Conservation (phyloP, 1,140 invertebrate species). For the Drosophila lowei region DNA sequence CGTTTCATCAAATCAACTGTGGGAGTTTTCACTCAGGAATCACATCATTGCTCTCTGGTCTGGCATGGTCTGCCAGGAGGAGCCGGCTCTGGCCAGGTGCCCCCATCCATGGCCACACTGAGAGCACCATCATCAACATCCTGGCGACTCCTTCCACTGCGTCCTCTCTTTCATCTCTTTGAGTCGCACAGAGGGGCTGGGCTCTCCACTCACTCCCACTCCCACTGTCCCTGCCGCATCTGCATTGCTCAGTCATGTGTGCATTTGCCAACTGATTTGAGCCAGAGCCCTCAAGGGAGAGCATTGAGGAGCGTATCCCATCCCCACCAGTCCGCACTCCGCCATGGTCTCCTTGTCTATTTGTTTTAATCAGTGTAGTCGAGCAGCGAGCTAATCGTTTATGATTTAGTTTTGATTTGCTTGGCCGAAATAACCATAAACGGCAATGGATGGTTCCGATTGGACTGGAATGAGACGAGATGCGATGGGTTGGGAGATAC, state of each 20-base stretch:
- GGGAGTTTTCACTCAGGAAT: constrained; percentile 27
- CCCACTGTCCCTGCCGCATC: constrained; percentile 44
- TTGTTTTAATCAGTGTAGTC: constrained; percentile 73
- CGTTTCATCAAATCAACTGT: constrained; percentile 17
- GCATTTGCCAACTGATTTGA: constrained; percentile 71
- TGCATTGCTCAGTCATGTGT: constrained; percentile 75
- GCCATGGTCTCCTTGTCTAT: constrained; percentile 27
- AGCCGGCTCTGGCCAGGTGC: constrained; percentile 22
- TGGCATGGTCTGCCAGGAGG: neutral
- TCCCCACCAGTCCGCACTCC: no score
- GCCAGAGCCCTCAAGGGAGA: constrained; percentile 20
- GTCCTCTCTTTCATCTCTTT: constrained; percentile 39
- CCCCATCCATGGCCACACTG: neutral
- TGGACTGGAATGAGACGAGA: neutral
- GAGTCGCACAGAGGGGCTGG: constrained; percentile 13
- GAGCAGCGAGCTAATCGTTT: constrained; percentile 71
- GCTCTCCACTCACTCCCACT: constrained; percentile 14
- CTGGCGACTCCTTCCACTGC: constrained; percentile 6
- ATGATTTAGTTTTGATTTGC: constrained; percentile 78
- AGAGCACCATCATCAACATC: constrained; percentile 13
- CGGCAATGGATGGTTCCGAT: constrained; percentile 6
- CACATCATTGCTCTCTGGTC: constrained; percentile 40
- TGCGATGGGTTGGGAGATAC: neutral
- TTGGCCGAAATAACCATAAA: constrained; percentile 60
- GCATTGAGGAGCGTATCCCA: constrained; percentile 3